These are phyloP conservation scores for Struthidea cinerea DNA, from an alignment of 2,113 vertebrate species.

Conservation along the genomic window DNA sequence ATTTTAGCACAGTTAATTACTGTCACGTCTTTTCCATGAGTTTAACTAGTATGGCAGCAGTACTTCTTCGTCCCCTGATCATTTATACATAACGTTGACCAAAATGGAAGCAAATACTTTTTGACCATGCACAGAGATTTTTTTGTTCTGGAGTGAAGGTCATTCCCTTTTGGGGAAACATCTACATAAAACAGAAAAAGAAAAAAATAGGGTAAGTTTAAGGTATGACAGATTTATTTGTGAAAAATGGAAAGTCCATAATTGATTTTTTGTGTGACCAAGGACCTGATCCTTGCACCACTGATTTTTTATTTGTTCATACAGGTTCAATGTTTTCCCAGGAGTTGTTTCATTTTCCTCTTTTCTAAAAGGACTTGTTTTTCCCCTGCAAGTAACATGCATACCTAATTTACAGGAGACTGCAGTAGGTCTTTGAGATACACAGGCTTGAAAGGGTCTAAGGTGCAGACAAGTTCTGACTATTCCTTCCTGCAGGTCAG, in stretches of 20 bases:
- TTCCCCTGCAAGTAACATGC: fast-evolving
- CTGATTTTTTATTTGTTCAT: neutral
- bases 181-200: neutral
- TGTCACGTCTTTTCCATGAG: neutral
- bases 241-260: neutral
- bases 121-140: neutral
- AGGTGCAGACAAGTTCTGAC: neutral
- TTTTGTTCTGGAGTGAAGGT: neutral
- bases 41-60: neutral
- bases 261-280: neutral
- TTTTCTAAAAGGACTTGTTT: neutral
- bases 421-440: neutral
- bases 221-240: neutral
- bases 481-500: fast-evolving
- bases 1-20: neutral
- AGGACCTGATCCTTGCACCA: neutral
- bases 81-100: neutral
- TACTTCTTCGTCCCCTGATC: neutral
- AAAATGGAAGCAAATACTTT: neutral
- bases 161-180: neutral
- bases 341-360: neutral
- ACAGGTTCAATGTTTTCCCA: neutral
- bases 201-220: neutral
- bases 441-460: neutral
- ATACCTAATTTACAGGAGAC: neutral